Evolutionary conservation across 2,113 vertebrate species (phyloP).

Genomic region (Lophura nycthemera): DNA sequence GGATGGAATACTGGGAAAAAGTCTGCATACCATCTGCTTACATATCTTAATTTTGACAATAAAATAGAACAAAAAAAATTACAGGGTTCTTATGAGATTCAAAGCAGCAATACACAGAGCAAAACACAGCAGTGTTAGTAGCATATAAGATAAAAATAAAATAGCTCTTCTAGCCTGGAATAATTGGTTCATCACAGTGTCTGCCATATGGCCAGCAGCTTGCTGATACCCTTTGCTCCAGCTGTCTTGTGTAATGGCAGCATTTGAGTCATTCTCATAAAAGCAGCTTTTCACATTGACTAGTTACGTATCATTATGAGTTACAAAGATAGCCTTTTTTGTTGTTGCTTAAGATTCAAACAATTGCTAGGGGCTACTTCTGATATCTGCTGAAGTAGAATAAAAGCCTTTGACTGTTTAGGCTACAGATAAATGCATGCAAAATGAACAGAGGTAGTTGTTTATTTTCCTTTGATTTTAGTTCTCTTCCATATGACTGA

Average conservation of each 20-base stretch:
- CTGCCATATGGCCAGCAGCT: constrained; percentile 36
- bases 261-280: background rate
- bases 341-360: background rate
- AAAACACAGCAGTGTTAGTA: background rate
- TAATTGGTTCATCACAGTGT: background rate
- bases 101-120: background rate
- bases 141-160: background rate
- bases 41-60: background rate
- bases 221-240: constrained; percentile 23
- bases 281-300: background rate
- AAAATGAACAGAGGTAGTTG: background rate
- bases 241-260: background rate
- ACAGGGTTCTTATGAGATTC: background rate
- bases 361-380: background rate
- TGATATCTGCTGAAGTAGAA: background rate
- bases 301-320: background rate
- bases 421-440: background rate
- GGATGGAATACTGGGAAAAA: background rate
- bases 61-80: background rate
- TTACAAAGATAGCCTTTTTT: background rate
- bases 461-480: background rate
- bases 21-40: background rate
- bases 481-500: background rate
- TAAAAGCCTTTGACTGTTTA: background rate
- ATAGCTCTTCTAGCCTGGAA: background rate